Conservation (phyloP, 2,113 vertebrate genomes). For the Garra rufa region DNA sequence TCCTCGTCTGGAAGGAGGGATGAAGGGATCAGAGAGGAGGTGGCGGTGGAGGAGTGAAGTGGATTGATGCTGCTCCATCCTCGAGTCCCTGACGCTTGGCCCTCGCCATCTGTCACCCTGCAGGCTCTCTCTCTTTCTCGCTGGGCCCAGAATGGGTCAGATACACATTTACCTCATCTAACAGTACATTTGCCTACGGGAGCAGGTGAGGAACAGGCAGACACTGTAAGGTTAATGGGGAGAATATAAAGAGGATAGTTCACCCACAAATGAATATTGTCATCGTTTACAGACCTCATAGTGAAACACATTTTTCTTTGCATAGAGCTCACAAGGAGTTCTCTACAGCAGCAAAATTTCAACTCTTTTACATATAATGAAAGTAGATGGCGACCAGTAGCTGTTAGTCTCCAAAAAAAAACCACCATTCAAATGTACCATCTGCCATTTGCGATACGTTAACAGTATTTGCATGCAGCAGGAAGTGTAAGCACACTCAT, state of each 20-base stretch:
- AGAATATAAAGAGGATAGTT: neutral
- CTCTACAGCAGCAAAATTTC: neutral
- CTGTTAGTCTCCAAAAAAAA: conserved; percentile 4
- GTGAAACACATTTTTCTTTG: neutral
- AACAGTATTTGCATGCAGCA: neutral
- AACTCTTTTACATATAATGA: neutral
- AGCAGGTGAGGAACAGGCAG: conserved; percentile 1
- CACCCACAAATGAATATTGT: neutral
- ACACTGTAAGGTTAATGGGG: neutral
- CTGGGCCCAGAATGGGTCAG: neutral
- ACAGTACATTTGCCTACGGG: neutral
- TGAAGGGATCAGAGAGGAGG: neutral
- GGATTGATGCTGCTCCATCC: neutral
- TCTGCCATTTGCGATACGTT: neutral
- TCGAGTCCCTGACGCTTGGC: conserved; percentile 36
- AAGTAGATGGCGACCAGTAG: neutral
- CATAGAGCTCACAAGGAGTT: no score
- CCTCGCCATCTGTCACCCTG: conserved; percentile 58
- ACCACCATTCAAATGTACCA: neutral
- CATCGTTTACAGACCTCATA: neutral
- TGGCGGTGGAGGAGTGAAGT: neutral
- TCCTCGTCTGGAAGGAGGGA: neutral
- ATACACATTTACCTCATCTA: conserved; percentile 15
- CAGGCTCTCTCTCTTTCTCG: conserved; percentile 35
- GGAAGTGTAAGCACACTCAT: neutral